Base-by-base conservation (phyloP, 2,797 vertebrate genomes). In the Urophycis tenuis region DNA sequence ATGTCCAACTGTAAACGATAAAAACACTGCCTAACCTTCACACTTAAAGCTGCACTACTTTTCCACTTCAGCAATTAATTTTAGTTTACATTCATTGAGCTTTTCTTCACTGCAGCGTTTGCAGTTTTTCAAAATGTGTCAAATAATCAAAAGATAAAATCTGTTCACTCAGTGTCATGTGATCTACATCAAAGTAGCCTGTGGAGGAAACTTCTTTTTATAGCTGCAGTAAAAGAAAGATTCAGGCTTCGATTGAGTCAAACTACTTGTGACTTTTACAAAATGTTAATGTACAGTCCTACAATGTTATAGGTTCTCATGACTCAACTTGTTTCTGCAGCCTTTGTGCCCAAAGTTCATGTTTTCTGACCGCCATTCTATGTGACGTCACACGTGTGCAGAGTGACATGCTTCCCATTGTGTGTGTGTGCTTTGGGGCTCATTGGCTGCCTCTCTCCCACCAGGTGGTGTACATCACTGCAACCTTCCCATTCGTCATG, bases 401-500 rank as follows among this genome's bases (percentile, higher is more conserved):
- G 12, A 75, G 29, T 75, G 36, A 33, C 34, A 64, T 36, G 41
- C 45, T 35, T 25, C 25, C 41, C 17, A 45, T 45, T 8, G 10
- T 60, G 60, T 14, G 60, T 14, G 25, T 67, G 9, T 60, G 32
- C 39, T 30, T 74, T 78, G 69, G 29, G 15, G 14, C 72, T 83
- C 22, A 78, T 25, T n/a, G 22, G 53, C 11, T 74, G 30, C 34
- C 17, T 72, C 69, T 82, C 19, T 86, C 67, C 29, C 77, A 17
- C 64, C 80, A 99, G 98, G 96, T 99, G 39, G 97, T 99, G 74
- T 99, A 99, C 88, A 93, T 99, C 87, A 99, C 97, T 1, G 97
- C 98, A 71, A 99, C 98, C 0, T 99, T 99, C 87, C 98, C 98
- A 0, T 99, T 99, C 74, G 87, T 98, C 81, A 99, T 99, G 98